phyloP scores from a whole-genome alignment of 2,888 invertebrate species.

The Meta bourneti region DNA sequence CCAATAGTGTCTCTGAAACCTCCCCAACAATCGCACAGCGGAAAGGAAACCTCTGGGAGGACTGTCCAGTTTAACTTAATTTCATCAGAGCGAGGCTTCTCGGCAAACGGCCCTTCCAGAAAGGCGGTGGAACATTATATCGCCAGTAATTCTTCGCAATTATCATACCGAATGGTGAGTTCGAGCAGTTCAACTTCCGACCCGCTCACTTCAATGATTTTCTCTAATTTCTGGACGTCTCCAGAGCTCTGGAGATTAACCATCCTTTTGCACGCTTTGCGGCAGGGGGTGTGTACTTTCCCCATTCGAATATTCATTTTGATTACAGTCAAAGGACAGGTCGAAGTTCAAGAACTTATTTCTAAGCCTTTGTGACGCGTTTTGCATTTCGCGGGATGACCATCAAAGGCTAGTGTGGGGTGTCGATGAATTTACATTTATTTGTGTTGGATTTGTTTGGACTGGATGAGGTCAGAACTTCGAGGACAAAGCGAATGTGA shows the following conservation, averaged over 20 bases:
- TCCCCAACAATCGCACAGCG: background rate
- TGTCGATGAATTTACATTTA: too few species aligned
- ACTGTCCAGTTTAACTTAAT: constrained; percentile 38
- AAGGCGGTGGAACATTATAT: background rate
- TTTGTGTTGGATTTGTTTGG: too few species aligned
- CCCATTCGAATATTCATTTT: constrained; percentile 40
- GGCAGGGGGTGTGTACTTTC: background rate
- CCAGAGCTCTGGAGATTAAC: constrained; percentile 3
- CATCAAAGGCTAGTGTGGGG: too few species aligned
- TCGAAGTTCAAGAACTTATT: constrained; percentile 55
- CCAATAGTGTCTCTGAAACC: too few species aligned
- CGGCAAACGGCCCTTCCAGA: background rate
- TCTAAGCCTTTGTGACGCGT: background rate
- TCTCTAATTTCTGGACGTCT: constrained; percentile 30
- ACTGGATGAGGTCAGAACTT: too few species aligned
- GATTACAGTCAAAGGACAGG: constrained; percentile 45
- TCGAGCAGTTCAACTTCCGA: constrained; percentile 18
- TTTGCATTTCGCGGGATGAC: constrained; percentile 4
- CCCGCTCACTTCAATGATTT: constrained; percentile 13
- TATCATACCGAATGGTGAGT: constrained; percentile 36
- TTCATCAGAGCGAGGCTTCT: constrained; percentile 1
- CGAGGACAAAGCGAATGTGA: too few species aligned
- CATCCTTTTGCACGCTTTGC: background rate
- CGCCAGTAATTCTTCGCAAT: constrained; percentile 37
- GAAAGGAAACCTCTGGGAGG: constrained; percentile 12